These are phyloP conservation scores for Agapornis roseicollis DNA, from an alignment of 2,113 vertebrate genomes.

Conservation along the genomic window DNA sequence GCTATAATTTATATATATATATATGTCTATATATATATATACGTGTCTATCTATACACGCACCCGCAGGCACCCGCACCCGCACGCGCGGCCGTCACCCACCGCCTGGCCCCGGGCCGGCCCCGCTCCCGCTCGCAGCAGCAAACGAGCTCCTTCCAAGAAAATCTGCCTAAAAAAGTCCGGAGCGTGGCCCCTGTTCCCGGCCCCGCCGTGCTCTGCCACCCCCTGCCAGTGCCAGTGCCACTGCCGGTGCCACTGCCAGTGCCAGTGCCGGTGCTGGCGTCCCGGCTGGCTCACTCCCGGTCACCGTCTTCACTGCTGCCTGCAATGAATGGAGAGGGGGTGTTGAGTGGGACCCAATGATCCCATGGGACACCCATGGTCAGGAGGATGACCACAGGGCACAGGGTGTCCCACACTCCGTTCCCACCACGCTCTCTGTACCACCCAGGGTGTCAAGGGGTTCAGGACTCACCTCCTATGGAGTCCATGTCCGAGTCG, in stretches of 20 bases:
- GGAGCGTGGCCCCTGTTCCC: neutral
- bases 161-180: constrained; percentile 24
- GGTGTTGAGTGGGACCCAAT: fast-evolving
- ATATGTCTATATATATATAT: constrained; percentile 31
- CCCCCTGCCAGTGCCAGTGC: neutral
- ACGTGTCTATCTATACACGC: neutral
- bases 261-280: neutral
- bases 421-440: neutral
- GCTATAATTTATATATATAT: constrained; percentile 59
- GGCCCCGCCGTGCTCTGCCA: neutral
- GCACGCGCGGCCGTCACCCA: neutral
- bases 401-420: neutral
- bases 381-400: fast-evolving
- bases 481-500: constrained; percentile 84
- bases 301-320: constrained; percentile 82
- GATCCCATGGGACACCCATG: fast-evolving
- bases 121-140: constrained; percentile 15
- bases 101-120: constrained; percentile 18
- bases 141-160: neutral
- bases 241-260: neutral
- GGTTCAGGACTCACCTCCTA: constrained; percentile 78
- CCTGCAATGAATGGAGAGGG: constrained; percentile 40
- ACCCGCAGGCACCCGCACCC: neutral
- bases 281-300: constrained; percentile 58
- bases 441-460: fast-evolving